These are phyloP conservation scores for Latrodectus elegans DNA, from an alignment of 2,888 invertebrate genomes.

Conservation along the genomic window DNA sequence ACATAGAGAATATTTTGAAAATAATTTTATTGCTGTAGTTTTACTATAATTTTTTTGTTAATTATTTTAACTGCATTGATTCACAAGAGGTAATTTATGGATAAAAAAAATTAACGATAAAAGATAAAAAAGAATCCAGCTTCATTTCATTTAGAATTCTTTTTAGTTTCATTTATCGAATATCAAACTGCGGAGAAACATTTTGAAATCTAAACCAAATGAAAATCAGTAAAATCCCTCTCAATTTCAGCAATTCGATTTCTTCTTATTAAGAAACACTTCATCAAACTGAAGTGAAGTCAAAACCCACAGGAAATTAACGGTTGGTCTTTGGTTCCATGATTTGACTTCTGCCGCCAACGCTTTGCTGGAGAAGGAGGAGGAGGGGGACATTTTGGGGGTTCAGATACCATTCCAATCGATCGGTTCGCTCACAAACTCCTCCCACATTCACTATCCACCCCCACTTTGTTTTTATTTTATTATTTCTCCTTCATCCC, in stretches of 20 bases:
- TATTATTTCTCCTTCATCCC: background rate
- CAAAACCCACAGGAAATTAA: conserved; percentile 3
- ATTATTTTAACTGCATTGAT: too few relatives aligned
- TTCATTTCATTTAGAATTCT: too few relatives aligned
- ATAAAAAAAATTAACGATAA: too few relatives aligned
- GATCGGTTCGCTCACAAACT: conserved; percentile 34
- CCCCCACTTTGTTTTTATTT: background rate
- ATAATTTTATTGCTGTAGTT: too few relatives aligned
- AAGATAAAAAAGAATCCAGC: too few relatives aligned
- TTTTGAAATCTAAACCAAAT: too few relatives aligned
- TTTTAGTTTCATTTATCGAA: too few relatives aligned
- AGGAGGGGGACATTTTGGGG: background rate
- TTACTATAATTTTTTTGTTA: too few relatives aligned
- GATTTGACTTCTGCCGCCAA: background rate
- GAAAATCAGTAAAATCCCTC: too few relatives aligned
- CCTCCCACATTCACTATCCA: conserved; percentile 18
- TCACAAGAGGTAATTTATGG: too few relatives aligned
- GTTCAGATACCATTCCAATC: conserved; percentile 7
- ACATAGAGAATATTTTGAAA: too few relatives aligned
- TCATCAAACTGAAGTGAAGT: background rate
- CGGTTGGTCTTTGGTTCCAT: background rate
- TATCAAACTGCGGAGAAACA: too few relatives aligned
- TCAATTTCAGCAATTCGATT: background rate
- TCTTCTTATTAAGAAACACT: background rate
- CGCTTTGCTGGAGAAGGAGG: background rate